phyloP scores from a whole-genome alignment of 2,888 invertebrate species.

The Plebejus anna region DNA sequence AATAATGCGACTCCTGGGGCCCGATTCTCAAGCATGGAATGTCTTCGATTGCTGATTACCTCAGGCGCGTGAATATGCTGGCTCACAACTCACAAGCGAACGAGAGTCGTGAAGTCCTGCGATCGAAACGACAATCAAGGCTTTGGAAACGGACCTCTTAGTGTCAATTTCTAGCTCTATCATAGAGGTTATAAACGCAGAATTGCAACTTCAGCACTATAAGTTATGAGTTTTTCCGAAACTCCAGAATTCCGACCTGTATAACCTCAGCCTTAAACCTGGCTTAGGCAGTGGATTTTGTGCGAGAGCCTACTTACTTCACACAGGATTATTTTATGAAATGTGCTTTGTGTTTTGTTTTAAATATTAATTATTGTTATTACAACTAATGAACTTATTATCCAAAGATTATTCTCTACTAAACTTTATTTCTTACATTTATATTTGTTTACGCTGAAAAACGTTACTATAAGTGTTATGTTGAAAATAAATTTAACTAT shows the following conservation, averaged over 20 bases:
- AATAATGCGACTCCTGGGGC: too few relatives aligned
- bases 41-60: too few relatives aligned
- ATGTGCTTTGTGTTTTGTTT: conserved; percentile 8
- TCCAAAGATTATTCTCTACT: too few relatives aligned
- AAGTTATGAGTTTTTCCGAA: background rate
- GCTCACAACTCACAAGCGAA: too few relatives aligned
- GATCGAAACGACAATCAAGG: too few relatives aligned
- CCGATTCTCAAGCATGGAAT: too few relatives aligned
- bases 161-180: too few relatives aligned
- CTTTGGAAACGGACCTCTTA: too few relatives aligned
- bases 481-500: background rate
- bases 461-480: background rate
- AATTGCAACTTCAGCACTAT: too few relatives aligned
- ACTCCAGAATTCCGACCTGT: background rate
- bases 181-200: too few relatives aligned
- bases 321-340: conserved; percentile 7
- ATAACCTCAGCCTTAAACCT: background rate
- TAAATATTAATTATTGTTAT: background rate
- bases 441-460: background rate
- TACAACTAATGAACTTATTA: background rate
- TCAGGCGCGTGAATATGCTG: too few relatives aligned
- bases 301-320: conserved; percentile 16
- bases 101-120: too few relatives aligned
- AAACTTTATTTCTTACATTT: background rate
- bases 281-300: conserved; percentile 17